Base-by-base conservation (phyloP, 2,888 invertebrate species). In the Phyllotreta cruciferae region DNA sequence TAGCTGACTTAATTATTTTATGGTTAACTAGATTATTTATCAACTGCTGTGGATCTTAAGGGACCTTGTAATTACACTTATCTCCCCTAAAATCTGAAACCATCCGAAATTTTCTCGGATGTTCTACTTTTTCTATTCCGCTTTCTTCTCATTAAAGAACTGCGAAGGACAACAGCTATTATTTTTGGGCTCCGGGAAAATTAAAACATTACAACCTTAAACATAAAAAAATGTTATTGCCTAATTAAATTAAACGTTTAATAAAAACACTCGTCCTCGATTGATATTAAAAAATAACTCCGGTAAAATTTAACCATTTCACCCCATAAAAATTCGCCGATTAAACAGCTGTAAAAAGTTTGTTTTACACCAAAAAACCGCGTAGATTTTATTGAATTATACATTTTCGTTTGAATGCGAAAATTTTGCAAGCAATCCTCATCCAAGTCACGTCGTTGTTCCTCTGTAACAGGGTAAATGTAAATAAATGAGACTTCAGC, bases 21-120 rank as follows among this genome's bases (percentile, higher is more conserved):
- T 52, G 52, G 52, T 38, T 52, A 52, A 52, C 11, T 52, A 38
- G 37, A 52, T 52, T 52, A 52, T 52, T 52, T 52, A 49, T 49
- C 49, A 49, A 49, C 49, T 49, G 49, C 9, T 36, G 49, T 49
- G 49, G 49, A 49, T 49, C 49, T 49, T 49, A 49, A 49, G 49
- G 47, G 49, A 49, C 10, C 49, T 49, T 37, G 38, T 52, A 52
- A 52, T 52, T 52, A 52, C 52, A 14, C 37, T 52, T 52, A 52
- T 52, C 52, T 52, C 52, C 52, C 52, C 37, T 52, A 37, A 52
- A 37, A 52, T 52, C 52, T 49, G 37, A 36, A 52, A 13, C 37
- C 37, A 36, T 37, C 11, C 11, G 14, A 37, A 52, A 52, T 14
- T 52, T 52, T 52, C 34, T 52, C 34, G 38, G 52, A 11, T 37